phyloP scores from a whole-genome alignment of 2,113 vertebrate species.

The Apteryx mantelli region DNA sequence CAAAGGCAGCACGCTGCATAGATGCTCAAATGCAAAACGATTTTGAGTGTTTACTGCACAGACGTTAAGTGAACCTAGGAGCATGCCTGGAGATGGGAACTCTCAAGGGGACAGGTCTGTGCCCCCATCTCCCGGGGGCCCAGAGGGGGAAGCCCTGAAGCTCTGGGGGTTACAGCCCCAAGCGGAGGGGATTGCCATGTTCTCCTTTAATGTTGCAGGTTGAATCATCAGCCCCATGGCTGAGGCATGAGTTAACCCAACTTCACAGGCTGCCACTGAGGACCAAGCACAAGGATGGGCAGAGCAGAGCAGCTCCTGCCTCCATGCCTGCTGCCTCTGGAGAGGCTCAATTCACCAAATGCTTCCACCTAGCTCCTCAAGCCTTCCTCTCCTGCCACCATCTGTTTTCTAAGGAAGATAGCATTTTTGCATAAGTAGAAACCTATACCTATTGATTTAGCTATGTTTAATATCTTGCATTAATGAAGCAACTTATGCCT shows the following conservation, averaged over 20 bases:
- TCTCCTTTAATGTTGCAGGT: background rate
- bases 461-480: background rate
- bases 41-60: background rate
- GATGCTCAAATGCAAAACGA: background rate
- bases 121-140: background rate
- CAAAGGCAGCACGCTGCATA: background rate
- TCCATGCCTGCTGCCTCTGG: background rate
- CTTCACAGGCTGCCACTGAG: background rate
- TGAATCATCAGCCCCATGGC: background rate
- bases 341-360: background rate
- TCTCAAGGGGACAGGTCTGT: background rate
- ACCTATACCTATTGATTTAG: accelerated
- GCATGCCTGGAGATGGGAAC: accelerated
- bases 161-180: background rate
- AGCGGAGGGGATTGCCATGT: accelerated
- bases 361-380: background rate
- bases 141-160: background rate
- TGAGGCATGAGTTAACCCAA: background rate
- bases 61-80: accelerated
- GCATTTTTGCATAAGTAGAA: background rate
- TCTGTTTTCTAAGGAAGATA: background rate
- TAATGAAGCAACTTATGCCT: background rate
- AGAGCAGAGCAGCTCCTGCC: background rate
- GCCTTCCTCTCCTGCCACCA: background rate
- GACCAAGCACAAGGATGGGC: background rate